Evolutionary conservation across 2,888 invertebrate genomes (phyloP), one percentile per base, ranked within the genome.

Genomic region (Hirtodrosophila cameraria): DNA sequence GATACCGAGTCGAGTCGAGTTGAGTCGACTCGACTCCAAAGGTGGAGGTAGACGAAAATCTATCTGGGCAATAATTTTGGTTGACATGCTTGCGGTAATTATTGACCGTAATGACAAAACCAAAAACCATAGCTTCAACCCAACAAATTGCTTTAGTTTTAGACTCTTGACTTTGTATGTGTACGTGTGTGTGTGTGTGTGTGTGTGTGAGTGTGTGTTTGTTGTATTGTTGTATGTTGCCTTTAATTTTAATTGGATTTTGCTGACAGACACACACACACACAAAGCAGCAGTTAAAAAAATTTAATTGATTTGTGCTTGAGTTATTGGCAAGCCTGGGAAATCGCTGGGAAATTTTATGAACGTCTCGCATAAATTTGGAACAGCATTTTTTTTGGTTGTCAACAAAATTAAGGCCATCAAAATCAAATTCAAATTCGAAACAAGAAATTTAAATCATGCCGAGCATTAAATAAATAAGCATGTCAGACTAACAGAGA

Each of bases 71-170:
- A 84, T 88, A 88, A 88, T 88, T 89, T 83, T 76, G 77, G 82
- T 87, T 89, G 88, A 88, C 88, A 89, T 83, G 88, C 85, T 88
- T 89, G 89, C 75, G 85, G 89, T 86, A 87, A 89, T 89, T 87
- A 89, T 88, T 83, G 88, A 82, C 89, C 89, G 82, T 88, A 88
- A 88, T 89, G 81, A 88, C 87, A 88, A 89, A 89, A 78, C 87
- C 87, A 58, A 57, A 65, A 76, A 46, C 64, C 81, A 61, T 61
- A 59, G 62, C 54, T 62, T 36, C 49, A 53, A 52, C 42, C 61
- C 54, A 42, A 83, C 86, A 79, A 86, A 86, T 79, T 85, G 86
- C 86, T 83, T 85, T 79, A 62, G 76, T 82, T 78, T 78, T 83
- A 41, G 57, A 52, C 58, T 70, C 64, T 63, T 75, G 70, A 75